Base-by-base conservation (phyloP, 2,113 vertebrate genomes). In the Lophura nycthemera region DNA sequence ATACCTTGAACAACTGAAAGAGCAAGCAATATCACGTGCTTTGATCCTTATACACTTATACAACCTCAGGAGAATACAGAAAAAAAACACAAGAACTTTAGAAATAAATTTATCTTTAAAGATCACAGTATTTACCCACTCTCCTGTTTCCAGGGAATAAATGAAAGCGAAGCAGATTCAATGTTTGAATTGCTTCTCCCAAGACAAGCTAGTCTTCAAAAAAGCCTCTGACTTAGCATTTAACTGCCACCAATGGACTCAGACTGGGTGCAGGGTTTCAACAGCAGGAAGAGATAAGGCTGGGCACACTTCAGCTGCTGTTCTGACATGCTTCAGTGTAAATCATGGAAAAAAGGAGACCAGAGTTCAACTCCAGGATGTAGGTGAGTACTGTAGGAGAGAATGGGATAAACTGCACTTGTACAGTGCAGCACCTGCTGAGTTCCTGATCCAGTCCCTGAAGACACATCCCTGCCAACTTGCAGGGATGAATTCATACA, bases 161-260 rank as follows among this genome's bases (percentile, higher is more conserved):
- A 4, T 5, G 11, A 77, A 74, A 77, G 43, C 30, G 90, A 34
- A 25, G 67, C 12, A 88, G 34, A 38, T 36, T 40, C 66, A 3
- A 50, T 0, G 0, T 6, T 74, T 0, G 1, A 89, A 80, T 30
- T 9, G 38, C 36, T 59, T 52, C 5, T 11, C 1, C 0, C 59
- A 22, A 74, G 5, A 59, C 2, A 11, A 73, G 11, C 73, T 6
- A 5, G 29, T 42, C 34, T 59, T 43, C 32, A 36, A 43, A 60
- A 85, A 60, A 83, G 80, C 54, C 4, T 27, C 9, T 3, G 13
- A 76, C 10, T 74, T 84, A 47, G 69, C 3, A 60, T 6, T 63
- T 24, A n/a, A 8, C 34, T 47, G 25, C 45, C 59, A 69, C 8
- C 15, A 22, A 20, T 0, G 0, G 38, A 29, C 45, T 76, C 19